Evolutionary conservation across 2,888 invertebrate genomes (phyloP).

Genomic region (Lepidonotus clava): DNA sequence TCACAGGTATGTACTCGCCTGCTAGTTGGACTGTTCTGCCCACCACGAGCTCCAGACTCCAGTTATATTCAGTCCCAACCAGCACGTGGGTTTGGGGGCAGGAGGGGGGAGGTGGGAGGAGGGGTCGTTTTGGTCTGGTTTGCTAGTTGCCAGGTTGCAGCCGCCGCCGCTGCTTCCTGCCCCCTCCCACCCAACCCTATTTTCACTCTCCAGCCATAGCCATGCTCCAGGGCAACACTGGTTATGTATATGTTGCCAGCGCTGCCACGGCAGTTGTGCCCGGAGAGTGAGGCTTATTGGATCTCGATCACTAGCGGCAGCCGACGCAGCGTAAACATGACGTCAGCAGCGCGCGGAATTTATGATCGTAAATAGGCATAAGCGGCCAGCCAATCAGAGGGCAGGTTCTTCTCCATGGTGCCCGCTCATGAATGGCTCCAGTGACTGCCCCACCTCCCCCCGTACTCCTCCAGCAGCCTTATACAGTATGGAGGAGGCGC

Average conservation of each 20-base stretch:
- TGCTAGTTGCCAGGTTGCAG: slow-evolving; percentile 34
- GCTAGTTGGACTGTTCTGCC: too few species aligned
- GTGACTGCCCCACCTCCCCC: too few species aligned
- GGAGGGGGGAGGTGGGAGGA: background rate
- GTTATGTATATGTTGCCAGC: background rate
- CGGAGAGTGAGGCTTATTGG: background rate
- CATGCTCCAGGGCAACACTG: too few species aligned
- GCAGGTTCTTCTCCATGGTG: background rate
- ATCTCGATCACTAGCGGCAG: background rate
- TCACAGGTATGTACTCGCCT: too few species aligned
- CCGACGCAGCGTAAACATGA: background rate
- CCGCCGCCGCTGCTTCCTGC: background rate
- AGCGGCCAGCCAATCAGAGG: background rate
- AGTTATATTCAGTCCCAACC: too few species aligned
- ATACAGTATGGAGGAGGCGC: too few species aligned
- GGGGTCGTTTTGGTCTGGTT: background rate
- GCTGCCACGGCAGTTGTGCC: background rate
- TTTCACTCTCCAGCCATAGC: background rate
- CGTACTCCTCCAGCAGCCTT: too few species aligned
- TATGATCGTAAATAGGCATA: slow-evolving; percentile 3
- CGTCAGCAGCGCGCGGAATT: background rate
- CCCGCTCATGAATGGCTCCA: slow-evolving; percentile 10
- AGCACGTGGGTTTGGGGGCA: background rate
- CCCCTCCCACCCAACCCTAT: background rate
- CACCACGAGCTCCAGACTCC: too few species aligned